phyloP scores from a whole-genome alignment of 2,888 invertebrate species.

The Phrixothrix hirtus region DNA sequence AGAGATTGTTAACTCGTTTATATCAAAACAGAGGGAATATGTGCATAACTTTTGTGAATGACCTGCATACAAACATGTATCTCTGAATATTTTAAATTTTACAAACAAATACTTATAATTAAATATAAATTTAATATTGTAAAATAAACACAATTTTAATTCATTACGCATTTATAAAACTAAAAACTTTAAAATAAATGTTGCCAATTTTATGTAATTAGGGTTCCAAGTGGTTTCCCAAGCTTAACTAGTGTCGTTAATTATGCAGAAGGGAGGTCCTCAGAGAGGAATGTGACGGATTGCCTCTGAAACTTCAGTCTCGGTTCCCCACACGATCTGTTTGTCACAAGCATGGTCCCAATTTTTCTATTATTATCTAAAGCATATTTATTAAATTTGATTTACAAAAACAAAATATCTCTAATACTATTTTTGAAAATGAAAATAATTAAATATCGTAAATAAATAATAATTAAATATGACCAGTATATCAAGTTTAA shows the following conservation, averaged over 20 bases:
- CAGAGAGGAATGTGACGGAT: conserved; percentile 31
- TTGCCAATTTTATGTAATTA: conserved; percentile 30
- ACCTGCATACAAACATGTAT: not conserved
- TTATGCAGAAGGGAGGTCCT: conserved; percentile 26
- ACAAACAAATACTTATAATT: too few relatives aligned
- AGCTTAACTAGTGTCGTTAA: conserved; percentile 31
- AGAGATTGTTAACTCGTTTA: not conserved
- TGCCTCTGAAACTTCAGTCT: conserved; percentile 28
- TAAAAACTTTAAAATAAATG: conserved; percentile 25
- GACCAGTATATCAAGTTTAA: too few relatives aligned
- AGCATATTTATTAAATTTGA: too few relatives aligned
- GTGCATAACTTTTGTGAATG: not conserved
- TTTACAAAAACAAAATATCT: too few relatives aligned
- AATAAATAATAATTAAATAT: too few relatives aligned
- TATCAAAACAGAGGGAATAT: not conserved
- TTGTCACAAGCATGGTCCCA: conserved; percentile 12
- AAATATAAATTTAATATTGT: not conserved
- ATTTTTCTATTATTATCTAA: not conserved
- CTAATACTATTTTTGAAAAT: too few relatives aligned
- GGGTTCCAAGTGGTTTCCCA: conserved; percentile 31
- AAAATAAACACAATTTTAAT: not conserved
- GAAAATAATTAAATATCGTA: too few relatives aligned
- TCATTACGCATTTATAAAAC: conserved; percentile 18
- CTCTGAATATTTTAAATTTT: too few relatives aligned
- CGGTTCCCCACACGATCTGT: conserved; percentile 20